Conservation (phyloP, 2,113 vertebrate genomes). For the Burhinus bistriatus region DNA sequence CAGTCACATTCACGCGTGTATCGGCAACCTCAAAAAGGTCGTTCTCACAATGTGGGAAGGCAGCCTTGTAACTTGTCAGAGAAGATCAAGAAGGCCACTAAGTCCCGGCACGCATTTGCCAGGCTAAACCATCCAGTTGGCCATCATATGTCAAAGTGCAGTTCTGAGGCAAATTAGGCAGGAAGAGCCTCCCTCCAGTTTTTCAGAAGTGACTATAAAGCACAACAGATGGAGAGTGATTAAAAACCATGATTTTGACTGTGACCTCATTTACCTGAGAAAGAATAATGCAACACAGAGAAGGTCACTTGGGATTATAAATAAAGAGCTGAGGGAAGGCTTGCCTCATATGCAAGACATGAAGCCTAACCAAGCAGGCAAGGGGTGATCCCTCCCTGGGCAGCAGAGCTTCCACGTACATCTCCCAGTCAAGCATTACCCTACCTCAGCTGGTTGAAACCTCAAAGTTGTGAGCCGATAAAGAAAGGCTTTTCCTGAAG, state of each 20-base stretch:
- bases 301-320: constrained; percentile 34
- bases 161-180: background rate
- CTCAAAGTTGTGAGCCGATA: background rate
- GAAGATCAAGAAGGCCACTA: background rate
- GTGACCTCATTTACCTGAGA: constrained; percentile 19
- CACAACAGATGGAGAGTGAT: constrained; percentile 25
- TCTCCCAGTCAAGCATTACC: background rate
- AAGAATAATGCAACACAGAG: background rate
- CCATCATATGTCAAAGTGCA: background rate
- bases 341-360: background rate
- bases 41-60: background rate
- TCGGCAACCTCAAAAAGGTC: fast-evolving
- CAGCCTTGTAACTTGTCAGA: background rate
- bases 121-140: background rate
- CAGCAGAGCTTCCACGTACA: background rate
- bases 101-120: background rate
- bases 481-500: background rate
- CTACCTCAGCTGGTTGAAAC: background rate
- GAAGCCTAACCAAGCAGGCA: background rate
- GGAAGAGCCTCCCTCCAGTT: background rate
- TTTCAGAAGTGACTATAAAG: background rate
- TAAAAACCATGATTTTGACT: constrained; percentile 39
- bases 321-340: background rate
- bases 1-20: fast-evolving
- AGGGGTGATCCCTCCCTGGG: background rate